These are phyloP conservation scores for Kuschelorhynchus macadamiae DNA, from an alignment of 2,888 invertebrate genomes.

Conservation along the genomic window DNA sequence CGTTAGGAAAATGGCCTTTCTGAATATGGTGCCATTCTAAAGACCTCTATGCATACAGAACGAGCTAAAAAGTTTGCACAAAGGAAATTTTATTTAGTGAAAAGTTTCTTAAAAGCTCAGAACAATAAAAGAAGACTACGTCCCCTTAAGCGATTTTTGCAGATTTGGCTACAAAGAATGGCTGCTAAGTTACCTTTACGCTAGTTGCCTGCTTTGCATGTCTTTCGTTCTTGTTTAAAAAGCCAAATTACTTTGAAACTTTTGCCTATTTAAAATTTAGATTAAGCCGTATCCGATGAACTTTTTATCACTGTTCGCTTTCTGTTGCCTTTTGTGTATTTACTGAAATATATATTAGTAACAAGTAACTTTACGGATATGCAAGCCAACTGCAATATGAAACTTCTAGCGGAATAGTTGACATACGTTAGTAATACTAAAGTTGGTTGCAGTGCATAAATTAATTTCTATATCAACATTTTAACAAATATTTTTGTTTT, in stretches of 20 bases:
- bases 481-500: too few relatives aligned
- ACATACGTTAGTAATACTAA: too few relatives aligned
- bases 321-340: not conserved
- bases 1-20: not conserved
- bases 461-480: too few relatives aligned
- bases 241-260: conserved; percentile 33
- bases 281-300: conserved; percentile 9
- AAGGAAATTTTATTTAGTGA: conserved; percentile 41
- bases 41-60: conserved; percentile 40
- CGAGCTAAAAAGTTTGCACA: conserved; percentile 42
- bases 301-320: conserved; percentile 10
- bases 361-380: too few relatives aligned
- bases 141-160: conserved; percentile 27
- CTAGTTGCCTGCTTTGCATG: conserved; percentile 22
- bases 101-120: conserved; percentile 41
- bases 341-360: too few relatives aligned
- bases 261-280: conserved; percentile 31
- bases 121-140: conserved; percentile 36
- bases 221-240: conserved; percentile 30
- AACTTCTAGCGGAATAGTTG: too few relatives aligned
- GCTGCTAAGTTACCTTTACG: conserved; percentile 12
- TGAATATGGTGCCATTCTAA: conserved; percentile 21
- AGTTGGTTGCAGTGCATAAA: too few relatives aligned
- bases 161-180: conserved; percentile 27
- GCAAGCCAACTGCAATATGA: too few relatives aligned